phyloP scores from a whole-genome alignment of 2,888 invertebrate genomes.

The Peribatodes rhomboidaria region DNA sequence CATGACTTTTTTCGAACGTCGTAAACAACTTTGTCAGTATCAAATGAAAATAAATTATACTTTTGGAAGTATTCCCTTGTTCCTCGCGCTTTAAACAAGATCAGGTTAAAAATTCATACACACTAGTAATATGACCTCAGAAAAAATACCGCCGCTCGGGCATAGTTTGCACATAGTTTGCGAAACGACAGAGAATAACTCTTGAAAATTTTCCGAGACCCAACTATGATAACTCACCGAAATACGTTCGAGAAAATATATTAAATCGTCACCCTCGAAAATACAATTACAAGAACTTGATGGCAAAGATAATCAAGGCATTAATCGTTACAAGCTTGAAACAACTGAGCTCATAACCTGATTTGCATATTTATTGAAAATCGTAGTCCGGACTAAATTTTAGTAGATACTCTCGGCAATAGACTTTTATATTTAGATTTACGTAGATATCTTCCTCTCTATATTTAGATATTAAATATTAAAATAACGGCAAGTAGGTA shows the following conservation, averaged over 20 bases:
- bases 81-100: slow-evolving; percentile 47
- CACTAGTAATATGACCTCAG: slow-evolving; percentile 48
- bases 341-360: slow-evolving; percentile 66
- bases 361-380: slow-evolving; percentile 74
- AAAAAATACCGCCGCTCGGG: slow-evolving; percentile 61
- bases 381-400: slow-evolving; percentile 66
- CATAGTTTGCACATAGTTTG: slow-evolving; percentile 68
- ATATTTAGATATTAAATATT: slow-evolving; percentile 57
- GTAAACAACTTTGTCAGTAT: slow-evolving; percentile 70
- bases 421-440: slow-evolving; percentile 60
- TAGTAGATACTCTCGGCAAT: slow-evolving; percentile 58
- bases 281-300: slow-evolving; percentile 59
- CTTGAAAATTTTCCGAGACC: slow-evolving; percentile 53
- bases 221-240: slow-evolving; percentile 53
- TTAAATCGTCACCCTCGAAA: slow-evolving; percentile 49
- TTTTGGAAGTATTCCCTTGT: slow-evolving; percentile 58
- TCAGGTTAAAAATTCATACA: slow-evolving; percentile 52
- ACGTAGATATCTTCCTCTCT: slow-evolving; percentile 58
- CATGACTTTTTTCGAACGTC: slow-evolving; percentile 64
- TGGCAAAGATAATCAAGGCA: slow-evolving; percentile 60
- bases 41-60: slow-evolving; percentile 66
- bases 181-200: slow-evolving; percentile 61
- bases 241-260: slow-evolving; percentile 48
- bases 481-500: slow-evolving; percentile 61
- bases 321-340: slow-evolving; percentile 61